phyloP scores from a whole-genome alignment of 2,797 vertebrate species.

The Schizopygopsis malacanthus region DNA sequence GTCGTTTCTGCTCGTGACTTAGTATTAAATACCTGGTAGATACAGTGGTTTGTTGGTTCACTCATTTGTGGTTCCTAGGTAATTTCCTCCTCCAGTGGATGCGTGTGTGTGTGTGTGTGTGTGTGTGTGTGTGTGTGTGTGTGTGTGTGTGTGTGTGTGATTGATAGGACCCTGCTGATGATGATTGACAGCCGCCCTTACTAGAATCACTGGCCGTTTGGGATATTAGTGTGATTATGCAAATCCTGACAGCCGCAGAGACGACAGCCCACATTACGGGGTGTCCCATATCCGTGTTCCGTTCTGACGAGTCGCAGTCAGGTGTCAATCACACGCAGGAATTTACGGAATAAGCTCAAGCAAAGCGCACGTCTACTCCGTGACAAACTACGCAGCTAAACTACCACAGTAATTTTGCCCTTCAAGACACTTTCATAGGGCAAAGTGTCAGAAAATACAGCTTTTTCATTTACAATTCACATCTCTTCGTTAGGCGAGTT shows the following conservation, averaged over 20 bases:
- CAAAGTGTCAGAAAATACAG: background rate
- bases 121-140: constrained; percentile 27
- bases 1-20: background rate
- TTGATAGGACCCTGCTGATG: constrained; percentile 63
- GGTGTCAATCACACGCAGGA: constrained; percentile 63
- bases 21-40: background rate
- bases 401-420: background rate
- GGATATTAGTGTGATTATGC: constrained; percentile 71
- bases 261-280: constrained; percentile 48
- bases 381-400: constrained; percentile 20
- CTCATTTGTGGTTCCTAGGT: background rate
- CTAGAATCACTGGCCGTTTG: constrained; percentile 64
- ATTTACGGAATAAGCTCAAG: constrained; percentile 60
- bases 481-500: constrained; percentile 19
- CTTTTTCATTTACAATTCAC: background rate
- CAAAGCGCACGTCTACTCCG: constrained; percentile 31
- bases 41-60: background rate
- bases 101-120: constrained; percentile 36
- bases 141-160: constrained; percentile 44
- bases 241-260: constrained; percentile 66
- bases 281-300: constrained; percentile 59
- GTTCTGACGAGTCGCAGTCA: constrained; percentile 65
- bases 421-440: background rate
- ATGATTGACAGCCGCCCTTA: constrained; percentile 64
- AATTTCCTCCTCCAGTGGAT: constrained; percentile 16